Evolutionary conservation across 2,113 vertebrate genomes (phyloP), one percentile per base, ranked within the genome.

Genomic region (Montifringilla adamsi): DNA sequence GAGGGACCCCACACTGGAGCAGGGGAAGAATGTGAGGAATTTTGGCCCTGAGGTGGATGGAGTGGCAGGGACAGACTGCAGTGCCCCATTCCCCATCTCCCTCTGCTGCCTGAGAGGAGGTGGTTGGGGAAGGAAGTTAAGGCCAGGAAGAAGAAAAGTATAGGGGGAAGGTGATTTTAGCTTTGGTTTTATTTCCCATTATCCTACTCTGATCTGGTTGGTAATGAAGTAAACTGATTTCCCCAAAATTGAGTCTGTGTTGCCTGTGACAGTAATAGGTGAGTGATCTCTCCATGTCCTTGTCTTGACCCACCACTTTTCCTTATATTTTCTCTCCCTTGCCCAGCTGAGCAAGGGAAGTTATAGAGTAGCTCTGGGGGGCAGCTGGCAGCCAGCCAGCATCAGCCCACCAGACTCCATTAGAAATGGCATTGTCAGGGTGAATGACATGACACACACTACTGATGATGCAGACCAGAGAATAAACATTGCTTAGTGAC

Each of bases 201-300:
- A 39, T 33, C 23, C 16, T 60, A 8, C 23, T 89, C 43, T 49
- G 67, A 13, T 55, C 21, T n/a, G 13, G 27, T 23, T 50, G 43
- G 15, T 68, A 56, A 56, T 22, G 53, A 77, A 27, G n/a, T 21
- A 53, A 73, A 43, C 28, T 49, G 18, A 39, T 60, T 84, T 62
- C 17, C 37, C 24, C 18, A 21, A 46, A 27, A 26, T 3, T 0
- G 0, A 58, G 18, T 41, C 43, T 63, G 28, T 35, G 35, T 35
- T 85, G 5, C 26, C 24, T 11, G 4, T 69, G 22, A 30, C 0
- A 0, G 15, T 52, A 52, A 41, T 4, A 11, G 28, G 7, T 33
- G 39, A 59, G n/a, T 58, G 56, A 43, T 59, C 7, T 53, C 18
- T 53, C 30, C 13, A 4, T 46, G 37, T 46, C 68, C 55, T 75